Base-by-base conservation (phyloP, 2,113 vertebrate genomes). In the Sinocyclocheilus anophthalmus region DNA sequence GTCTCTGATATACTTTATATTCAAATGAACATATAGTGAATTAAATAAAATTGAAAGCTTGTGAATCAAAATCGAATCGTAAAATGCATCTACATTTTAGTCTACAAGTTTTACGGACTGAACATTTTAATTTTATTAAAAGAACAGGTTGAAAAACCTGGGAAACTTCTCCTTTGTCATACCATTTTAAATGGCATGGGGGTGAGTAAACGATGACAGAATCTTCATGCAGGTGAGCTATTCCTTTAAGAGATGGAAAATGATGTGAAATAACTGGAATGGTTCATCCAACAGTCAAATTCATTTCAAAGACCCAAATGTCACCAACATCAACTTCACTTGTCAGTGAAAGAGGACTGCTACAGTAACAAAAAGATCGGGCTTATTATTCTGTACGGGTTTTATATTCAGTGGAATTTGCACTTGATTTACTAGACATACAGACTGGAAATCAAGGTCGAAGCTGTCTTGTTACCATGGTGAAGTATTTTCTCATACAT, bases 381-480 rank as follows among this genome's bases (percentile, higher is more conserved):
- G 16, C 16, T 70, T 70, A 69, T 82, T 70, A 82, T 82, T 67
- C 26, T 50, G 48, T 53, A 12, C 30, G 8, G 72, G 75, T 80
- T 81, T 55, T 76, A 57, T 72, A 61, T 84, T 84, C 42, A 5
- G 10, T 33, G 4, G 45, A 81, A 81, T 83, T 70, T 61, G 50
- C 57, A 83, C 63, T 86, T 87, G 73, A 88, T 84, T 86, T 84
- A 81, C 61, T n/a, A 78, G 79, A 83, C 48, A 73, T 85, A 84
- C 48, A 86, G 85, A 48, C 77, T 87, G 63, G 83, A 87, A 89
- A 84, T 87, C 88, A 89, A 87, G 84, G 90, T 76, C 76, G 37
- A 85, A 82, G 55, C 65, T 37, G 53, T 83, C 83, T 84, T 72
- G 81, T 88, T 86, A 76, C 86, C 87, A 86, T 86, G 85, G 87